These are phyloP conservation scores for Hirtodrosophila histrioides DNA, from an alignment of 2,888 invertebrate genomes.

Conservation along the genomic window DNA sequence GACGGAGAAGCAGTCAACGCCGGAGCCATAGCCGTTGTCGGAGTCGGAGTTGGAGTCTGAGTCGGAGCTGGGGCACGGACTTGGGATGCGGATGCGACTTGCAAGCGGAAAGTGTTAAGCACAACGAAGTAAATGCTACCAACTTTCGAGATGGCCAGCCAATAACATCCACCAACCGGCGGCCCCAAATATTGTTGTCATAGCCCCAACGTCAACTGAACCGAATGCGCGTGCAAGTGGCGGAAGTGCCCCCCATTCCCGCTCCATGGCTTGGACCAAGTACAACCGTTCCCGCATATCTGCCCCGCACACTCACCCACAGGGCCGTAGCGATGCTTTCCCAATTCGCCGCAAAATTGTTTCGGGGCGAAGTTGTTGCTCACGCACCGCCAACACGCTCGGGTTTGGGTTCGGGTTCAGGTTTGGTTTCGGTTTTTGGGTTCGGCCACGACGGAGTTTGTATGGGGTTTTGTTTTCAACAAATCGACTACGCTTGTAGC, in stretches of 20 bases:
- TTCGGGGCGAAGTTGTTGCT: slow-evolving; percentile 50
- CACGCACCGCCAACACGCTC: slow-evolving; percentile 38
- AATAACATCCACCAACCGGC: slow-evolving; percentile 9
- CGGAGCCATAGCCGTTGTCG: too few species aligned
- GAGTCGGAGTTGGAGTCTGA: too few species aligned
- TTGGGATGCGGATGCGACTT: slow-evolving; percentile 36
- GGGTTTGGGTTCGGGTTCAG: slow-evolving; percentile 14
- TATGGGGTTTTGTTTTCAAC: slow-evolving; percentile 56
- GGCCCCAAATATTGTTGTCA: slow-evolving; percentile 25
- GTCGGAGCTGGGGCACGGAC: too few species aligned
- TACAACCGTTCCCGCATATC: not conserved
- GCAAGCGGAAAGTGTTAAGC: slow-evolving; percentile 75
- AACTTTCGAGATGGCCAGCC: slow-evolving; percentile 50
- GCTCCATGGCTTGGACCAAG: too few species aligned
- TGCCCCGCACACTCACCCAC: too few species aligned
- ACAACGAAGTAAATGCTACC: slow-evolving; percentile 68
- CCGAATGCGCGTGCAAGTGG: slow-evolving; percentile 33
- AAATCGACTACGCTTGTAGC: slow-evolving; percentile 60
- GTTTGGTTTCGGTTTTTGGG: slow-evolving; percentile 9
- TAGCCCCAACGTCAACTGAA: slow-evolving; percentile 25
- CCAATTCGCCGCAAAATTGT: slow-evolving; percentile 64
- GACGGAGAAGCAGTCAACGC: too few species aligned
- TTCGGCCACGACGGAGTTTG: slow-evolving; percentile 17
- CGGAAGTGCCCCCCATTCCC: slow-evolving; percentile 43
- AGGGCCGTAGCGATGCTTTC: slow-evolving; percentile 29